These are phyloP conservation scores for Psococerastis gibbosa DNA, from an alignment of 2,888 invertebrate species.

Conservation along the genomic window DNA sequence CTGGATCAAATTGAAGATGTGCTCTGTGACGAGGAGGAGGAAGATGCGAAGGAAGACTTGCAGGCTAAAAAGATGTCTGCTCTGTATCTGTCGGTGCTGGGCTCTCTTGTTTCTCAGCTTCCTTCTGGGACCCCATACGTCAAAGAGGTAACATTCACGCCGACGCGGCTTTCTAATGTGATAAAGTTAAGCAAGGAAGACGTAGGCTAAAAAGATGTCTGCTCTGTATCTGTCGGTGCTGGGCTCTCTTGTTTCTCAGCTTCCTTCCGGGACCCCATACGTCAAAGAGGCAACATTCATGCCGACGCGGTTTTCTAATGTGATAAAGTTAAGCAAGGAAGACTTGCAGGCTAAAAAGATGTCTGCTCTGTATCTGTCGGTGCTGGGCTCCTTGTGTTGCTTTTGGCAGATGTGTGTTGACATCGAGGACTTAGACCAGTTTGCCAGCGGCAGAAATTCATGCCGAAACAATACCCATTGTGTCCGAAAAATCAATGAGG, in stretches of 20 bases:
- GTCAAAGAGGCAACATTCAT: too few species aligned
- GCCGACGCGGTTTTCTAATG: too few species aligned
- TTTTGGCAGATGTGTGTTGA: too few species aligned
- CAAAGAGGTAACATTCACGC: too few species aligned
- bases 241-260: background rate
- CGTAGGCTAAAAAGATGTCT: constrained; percentile 20
- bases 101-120: background rate
- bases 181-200: too few species aligned
- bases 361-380: background rate
- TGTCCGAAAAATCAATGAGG: too few species aligned
- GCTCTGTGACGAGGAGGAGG: background rate
- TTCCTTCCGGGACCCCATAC: constrained; percentile 4
- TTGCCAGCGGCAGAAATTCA: too few species aligned
- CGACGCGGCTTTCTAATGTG: too few species aligned
- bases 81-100: background rate
- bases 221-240: background rate
- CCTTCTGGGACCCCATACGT: constrained; percentile 1
- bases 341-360: constrained; percentile 21
- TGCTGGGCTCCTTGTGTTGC: background rate
- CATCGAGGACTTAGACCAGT: too few species aligned
- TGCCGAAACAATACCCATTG: too few species aligned
- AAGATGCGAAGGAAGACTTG: constrained; percentile 20
- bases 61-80: constrained; percentile 20
- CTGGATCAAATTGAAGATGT: background rate
- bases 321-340: too few species aligned